Base-by-base conservation (phyloP, 1,140 invertebrate species). In the Linepithema humile region DNA sequence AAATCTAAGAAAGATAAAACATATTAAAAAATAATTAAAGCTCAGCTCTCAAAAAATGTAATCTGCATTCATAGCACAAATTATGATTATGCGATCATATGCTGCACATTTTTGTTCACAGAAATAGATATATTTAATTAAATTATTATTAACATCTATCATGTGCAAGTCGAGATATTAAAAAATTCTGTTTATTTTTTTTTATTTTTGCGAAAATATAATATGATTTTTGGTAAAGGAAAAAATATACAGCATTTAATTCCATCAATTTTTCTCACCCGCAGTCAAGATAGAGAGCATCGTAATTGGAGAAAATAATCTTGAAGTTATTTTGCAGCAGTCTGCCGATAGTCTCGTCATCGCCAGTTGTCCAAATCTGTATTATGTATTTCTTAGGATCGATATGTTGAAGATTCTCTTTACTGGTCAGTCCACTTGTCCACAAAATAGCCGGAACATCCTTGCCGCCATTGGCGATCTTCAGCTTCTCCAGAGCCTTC, bases 271-370 rank as follows among this genome's bases (percentile, higher is more conserved):
- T 72, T 60, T 26, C 89, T 90, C 95, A 97, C 48, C 97, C 97
- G 91, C 98, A 98, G 90, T 98, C 97, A 5, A 98, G 95, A 91
- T 98, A 98, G 2, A 97, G 92, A 0, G 96, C 97, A 92, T 98
- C 97, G 88, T 98, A 97, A 91, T 98, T 98, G 0, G 97, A 97
- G 73, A 98, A 95, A 82, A 98, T 98, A 0, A 98, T 92, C 62
- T 95, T 95, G 86, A 96, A 98, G 35, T 96, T 96, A 29, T 97
- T 96, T 38, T 96, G 92, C 2, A 98, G 91, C 1, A 98, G 93
- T 73, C 96, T 95, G 35, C 94, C 92, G 53, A 98, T 96, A 29
- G 96, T 95, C 0, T 92, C 85, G 89, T 98, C 97, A 0, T 48
- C 48, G 0, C 95, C 95, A 0, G 94, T 96, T 0, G 97, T 98